phyloP scores from a whole-genome alignment of 2,797 vertebrate species.

The Clarias pachynema region DNA sequence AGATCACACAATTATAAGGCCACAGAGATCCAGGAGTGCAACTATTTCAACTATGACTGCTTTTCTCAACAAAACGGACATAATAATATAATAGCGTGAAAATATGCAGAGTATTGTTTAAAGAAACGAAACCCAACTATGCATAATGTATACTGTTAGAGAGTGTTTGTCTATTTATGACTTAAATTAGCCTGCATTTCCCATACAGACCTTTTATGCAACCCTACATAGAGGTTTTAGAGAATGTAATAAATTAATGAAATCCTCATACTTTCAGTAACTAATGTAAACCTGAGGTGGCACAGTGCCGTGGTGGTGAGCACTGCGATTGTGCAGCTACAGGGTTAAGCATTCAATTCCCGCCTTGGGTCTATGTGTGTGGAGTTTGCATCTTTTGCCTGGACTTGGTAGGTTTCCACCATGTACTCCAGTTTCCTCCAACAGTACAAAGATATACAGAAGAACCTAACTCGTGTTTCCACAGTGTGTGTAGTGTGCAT shows the following conservation, averaged over 20 bases:
- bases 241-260: background rate
- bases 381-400: too few relatives aligned
- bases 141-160: constrained; percentile 1
- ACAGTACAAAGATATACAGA: too few relatives aligned
- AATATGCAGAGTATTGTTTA: background rate
- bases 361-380: too few relatives aligned
- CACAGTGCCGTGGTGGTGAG: too few relatives aligned
- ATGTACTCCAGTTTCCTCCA: too few relatives aligned
- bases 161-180: constrained; percentile 17
- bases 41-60: background rate
- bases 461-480: too few relatives aligned
- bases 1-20: background rate
- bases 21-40: background rate
- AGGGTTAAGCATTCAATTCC: too few relatives aligned
- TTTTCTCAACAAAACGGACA: background rate
- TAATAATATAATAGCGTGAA: background rate
- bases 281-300: background rate
- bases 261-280: background rate
- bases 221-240: background rate
- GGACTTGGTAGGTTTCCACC: too few relatives aligned
- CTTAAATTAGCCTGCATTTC: background rate
- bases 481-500: too few relatives aligned
- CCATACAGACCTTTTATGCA: background rate
- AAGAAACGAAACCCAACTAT: background rate
- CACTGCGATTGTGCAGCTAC: too few relatives aligned